Evolutionary conservation across 2,113 vertebrate genomes (phyloP).

Genomic region (Scolopax mira): DNA sequence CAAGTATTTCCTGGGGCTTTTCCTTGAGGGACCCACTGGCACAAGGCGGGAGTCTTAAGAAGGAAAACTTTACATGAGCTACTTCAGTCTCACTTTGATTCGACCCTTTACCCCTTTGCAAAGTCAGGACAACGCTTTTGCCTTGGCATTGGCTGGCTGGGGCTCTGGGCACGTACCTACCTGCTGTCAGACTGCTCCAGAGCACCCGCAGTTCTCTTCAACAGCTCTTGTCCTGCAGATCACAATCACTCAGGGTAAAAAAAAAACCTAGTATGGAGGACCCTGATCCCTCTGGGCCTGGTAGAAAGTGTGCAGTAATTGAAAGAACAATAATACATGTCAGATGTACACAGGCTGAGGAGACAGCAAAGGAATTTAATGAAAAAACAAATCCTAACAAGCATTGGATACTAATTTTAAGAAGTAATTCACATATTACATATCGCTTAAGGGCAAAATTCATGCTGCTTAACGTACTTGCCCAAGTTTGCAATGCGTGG

Average conservation of each 20-base stretch:
- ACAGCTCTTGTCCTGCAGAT: not conserved
- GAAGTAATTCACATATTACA: not conserved
- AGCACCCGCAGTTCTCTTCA: not conserved
- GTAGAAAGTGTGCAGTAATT: not conserved
- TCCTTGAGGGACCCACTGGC: not conserved
- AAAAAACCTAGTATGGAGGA: not conserved
- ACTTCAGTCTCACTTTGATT: not conserved
- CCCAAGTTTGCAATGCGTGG: not conserved
- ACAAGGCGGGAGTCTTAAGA: not conserved
- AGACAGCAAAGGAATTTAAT: not conserved
- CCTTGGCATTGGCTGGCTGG: not conserved
- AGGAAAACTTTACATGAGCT: not conserved
- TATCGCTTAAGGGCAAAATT: not conserved
- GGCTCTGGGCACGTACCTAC: not conserved
- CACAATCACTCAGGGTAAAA: not conserved
- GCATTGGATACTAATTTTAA: not conserved
- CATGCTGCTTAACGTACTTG: not conserved
- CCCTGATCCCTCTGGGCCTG: not conserved
- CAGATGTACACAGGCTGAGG: not conserved
- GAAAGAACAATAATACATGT: not conserved
- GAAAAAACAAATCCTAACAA: constrained; percentile 7
- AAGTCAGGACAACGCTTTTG: not conserved
- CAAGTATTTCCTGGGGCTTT: not conserved
- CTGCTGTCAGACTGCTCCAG: not conserved
- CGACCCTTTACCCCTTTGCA: not conserved